These are phyloP conservation scores for Lateolabrax maculatus DNA, from an alignment of 2,797 vertebrate genomes.

Conservation along the genomic window DNA sequence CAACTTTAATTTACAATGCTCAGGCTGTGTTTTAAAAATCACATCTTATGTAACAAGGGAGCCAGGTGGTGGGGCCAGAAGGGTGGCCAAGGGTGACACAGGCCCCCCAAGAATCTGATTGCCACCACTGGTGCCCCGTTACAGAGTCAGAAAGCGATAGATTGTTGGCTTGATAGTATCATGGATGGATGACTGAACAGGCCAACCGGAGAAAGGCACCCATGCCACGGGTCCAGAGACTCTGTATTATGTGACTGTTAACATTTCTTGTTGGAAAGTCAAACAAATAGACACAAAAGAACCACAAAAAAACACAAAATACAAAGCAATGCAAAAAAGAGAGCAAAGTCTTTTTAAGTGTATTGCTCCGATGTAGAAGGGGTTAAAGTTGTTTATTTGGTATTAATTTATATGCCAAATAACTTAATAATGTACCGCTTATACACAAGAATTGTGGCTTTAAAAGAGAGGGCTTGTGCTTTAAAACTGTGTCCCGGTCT, in stretches of 20 bases:
- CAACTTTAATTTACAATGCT: background rate
- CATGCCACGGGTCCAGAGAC: background rate
- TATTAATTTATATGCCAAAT: background rate
- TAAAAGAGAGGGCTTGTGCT: background rate
- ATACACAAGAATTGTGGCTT: background rate
- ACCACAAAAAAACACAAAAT: background rate
- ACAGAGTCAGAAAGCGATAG: background rate
- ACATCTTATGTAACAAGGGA: background rate
- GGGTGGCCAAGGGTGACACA: background rate
- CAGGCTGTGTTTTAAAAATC: background rate
- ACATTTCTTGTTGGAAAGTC: background rate
- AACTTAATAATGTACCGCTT: background rate
- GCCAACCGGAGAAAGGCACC: too few relatives aligned
- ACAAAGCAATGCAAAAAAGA: background rate
- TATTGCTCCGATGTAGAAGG: background rate
- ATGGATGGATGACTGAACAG: background rate
- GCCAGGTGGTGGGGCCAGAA: background rate
- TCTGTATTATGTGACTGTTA: background rate
- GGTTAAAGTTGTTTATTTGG: background rate
- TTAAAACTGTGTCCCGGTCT: background rate
- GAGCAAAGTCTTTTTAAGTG: background rate
- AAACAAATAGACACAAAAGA: background rate
- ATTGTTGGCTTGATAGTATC: background rate
- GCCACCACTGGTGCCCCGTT: background rate
- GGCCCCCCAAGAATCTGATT: background rate